These are phyloP conservation scores for Petrolisthes cinctipes DNA, from an alignment of 2,888 invertebrate genomes.

Conservation along the genomic window DNA sequence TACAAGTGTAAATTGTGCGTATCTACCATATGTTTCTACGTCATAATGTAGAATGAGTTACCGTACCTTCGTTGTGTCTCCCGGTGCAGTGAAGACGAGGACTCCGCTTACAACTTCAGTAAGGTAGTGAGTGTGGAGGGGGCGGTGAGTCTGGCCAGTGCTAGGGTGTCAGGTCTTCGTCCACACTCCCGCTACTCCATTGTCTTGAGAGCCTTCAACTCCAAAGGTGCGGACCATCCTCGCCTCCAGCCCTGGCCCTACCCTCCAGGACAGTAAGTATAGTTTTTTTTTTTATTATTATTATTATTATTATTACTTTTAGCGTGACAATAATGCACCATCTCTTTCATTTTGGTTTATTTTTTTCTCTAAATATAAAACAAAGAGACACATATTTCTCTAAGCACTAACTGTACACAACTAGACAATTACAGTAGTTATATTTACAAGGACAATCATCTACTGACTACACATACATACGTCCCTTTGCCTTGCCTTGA, in stretches of 20 bases:
- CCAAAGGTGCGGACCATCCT: slow-evolving; percentile 60
- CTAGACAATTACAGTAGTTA: too few species aligned
- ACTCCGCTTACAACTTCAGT: slow-evolving; percentile 60
- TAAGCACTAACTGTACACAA: neutral
- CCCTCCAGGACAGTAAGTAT: slow-evolving; percentile 64
- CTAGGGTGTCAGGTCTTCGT: slow-evolving; percentile 48
- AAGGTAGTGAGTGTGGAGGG: slow-evolving; percentile 54
- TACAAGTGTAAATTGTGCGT: too few species aligned
- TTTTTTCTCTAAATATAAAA: neutral
- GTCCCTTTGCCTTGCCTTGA: slow-evolving; percentile 39
- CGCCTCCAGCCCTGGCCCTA: slow-evolving; percentile 54
- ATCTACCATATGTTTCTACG: too few species aligned
- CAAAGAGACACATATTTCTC: neutral
- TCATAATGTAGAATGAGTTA: too few species aligned
- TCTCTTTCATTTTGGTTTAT: neutral
- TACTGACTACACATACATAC: too few species aligned
- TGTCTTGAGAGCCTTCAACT: slow-evolving; percentile 64
- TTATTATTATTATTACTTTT: too few species aligned
- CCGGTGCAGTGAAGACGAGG: slow-evolving; percentile 26
- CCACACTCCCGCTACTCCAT: slow-evolving; percentile 63
- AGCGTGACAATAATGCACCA: neutral
- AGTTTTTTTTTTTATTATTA: neutral
- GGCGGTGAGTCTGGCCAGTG: slow-evolving; percentile 44
- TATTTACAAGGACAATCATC: too few species aligned
- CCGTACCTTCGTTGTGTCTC: neutral